Evolutionary conservation across 1,140 invertebrate genomes (phyloP), one percentile per base, ranked within the genome.

Genomic region (Leguminivora glycinivorella): DNA sequence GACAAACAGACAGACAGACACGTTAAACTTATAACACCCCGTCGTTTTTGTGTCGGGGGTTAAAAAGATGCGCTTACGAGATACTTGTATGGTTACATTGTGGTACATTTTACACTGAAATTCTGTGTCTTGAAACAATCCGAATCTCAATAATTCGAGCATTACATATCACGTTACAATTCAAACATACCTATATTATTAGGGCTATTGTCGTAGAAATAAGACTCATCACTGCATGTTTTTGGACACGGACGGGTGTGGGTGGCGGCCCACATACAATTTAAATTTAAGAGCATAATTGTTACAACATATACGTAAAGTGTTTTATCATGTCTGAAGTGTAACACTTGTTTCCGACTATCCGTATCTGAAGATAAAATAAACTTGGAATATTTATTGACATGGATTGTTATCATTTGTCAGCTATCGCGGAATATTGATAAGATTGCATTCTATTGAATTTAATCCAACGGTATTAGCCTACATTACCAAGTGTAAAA

Each of bases 351-450:
- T 43, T 43, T 43, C 40, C 40, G 17, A 17, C n/a, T 52, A 52
- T 52, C 47, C 47, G 10, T 52, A 52, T 9, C 17, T 52, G 9
- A 43, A 43, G 40, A 43, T 43, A 43, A 10, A 22, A 19, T 52
- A 22, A 47, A 47, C 43, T 47, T 52, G 7, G 22, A 52, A 43
- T 43, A 43, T 43, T 52, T 52, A 52, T 52, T 52, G 47, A 52
- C 47, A 52, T 22, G 47, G 17, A 52, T 52, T 52, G 47, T 52
- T 52, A 52, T 22, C 47, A 52, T 38, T 38, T 38, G 6, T 38
- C 34, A 17, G 17, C 7, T 52, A 52, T 52, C 47, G 47, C 19
- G 47, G 6, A 43, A 0, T 0, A 52, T 52, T 52, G 47, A 52
- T 52, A 52, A 52, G 47, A 52, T 52, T 47, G 43, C 14, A 47